phyloP scores from a whole-genome alignment of 1,140 invertebrate species.

The Monochamus saltuarius region DNA sequence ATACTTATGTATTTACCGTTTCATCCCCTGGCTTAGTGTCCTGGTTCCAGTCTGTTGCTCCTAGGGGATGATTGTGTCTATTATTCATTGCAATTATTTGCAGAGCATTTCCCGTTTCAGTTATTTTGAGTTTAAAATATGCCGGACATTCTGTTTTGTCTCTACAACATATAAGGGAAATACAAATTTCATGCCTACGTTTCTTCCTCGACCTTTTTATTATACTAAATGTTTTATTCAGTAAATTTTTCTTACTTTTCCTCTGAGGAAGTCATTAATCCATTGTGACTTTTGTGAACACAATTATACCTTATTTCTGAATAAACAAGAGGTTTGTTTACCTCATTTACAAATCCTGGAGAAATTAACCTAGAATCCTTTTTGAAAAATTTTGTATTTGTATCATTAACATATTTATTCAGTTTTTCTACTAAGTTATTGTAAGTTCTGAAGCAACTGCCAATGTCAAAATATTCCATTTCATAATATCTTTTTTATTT shows the following conservation, averaged over 20 bases:
- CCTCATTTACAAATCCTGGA: constrained; percentile 9
- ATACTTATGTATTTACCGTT: too few species aligned
- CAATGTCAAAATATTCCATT: constrained; percentile 20
- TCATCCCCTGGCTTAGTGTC: not conserved
- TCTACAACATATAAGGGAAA: constrained; percentile 8
- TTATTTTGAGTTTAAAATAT: constrained; percentile 17
- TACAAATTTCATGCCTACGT: not conserved
- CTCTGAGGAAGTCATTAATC: not conserved
- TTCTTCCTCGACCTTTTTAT: not conserved
- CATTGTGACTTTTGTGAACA: constrained; percentile 12
- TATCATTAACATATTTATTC: constrained; percentile 8
- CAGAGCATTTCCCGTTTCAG: constrained; percentile 12
- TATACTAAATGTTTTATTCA: not conserved
- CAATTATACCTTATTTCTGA: constrained; percentile 16
- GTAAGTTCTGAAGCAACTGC: constrained; percentile 17
- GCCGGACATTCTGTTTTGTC: constrained; percentile 18
- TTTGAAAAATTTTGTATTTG: constrained; percentile 14
- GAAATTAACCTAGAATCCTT: constrained; percentile 19
- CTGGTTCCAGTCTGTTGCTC: constrained; percentile 3
- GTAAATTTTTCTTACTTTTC: constrained; percentile 10
- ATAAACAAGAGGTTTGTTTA: constrained; percentile 21
- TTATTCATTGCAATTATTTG: constrained; percentile 20
- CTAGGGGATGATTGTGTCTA: constrained; percentile 17
- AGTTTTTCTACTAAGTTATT: constrained; percentile 16
- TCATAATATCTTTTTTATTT: too few species aligned